Conservation (phyloP, 1,140 invertebrate species). For the Cotesia typhae region DNA sequence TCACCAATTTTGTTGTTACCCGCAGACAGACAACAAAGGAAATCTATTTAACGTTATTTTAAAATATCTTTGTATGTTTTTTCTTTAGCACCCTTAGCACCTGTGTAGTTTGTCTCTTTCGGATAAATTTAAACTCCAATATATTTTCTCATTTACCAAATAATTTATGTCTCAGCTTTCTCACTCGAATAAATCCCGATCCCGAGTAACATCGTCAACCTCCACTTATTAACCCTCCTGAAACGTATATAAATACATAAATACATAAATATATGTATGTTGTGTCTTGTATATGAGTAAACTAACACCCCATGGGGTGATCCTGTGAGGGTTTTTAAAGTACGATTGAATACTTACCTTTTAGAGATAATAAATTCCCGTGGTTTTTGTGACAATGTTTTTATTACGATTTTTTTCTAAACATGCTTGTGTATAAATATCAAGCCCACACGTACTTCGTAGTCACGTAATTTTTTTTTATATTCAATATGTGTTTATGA, state of each 20-base stretch:
- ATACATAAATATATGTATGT: slow-evolving; percentile 22
- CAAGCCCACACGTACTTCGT: slow-evolving; percentile 2
- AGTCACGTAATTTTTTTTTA: background rate
- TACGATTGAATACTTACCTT: slow-evolving; percentile 16
- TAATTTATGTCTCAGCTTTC: slow-evolving; percentile 23
- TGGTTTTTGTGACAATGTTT: slow-evolving; percentile 28
- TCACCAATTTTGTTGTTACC: slow-evolving; percentile 2
- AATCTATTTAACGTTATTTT: background rate
- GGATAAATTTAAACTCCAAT: too few relatives aligned
- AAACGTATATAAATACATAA: background rate
- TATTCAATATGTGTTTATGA: too few relatives aligned
- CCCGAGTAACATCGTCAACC: slow-evolving; percentile 29
- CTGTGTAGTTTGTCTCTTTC: slow-evolving; percentile 17
- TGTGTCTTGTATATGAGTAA: slow-evolving; percentile 26
- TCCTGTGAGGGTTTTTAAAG: background rate
- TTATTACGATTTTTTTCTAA: background rate
- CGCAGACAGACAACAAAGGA: background rate
- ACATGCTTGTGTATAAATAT: background rate
- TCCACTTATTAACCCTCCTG: slow-evolving; percentile 33
- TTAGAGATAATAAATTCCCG: slow-evolving; percentile 23
- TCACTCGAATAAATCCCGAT: slow-evolving; percentile 11
- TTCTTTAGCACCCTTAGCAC: background rate
- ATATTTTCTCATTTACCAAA: background rate
- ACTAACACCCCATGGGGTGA: slow-evolving; percentile 31
- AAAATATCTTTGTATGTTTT: background rate